Conservation (phyloP, 2,113 vertebrate genomes). For the Hoplias malabaricus region DNA sequence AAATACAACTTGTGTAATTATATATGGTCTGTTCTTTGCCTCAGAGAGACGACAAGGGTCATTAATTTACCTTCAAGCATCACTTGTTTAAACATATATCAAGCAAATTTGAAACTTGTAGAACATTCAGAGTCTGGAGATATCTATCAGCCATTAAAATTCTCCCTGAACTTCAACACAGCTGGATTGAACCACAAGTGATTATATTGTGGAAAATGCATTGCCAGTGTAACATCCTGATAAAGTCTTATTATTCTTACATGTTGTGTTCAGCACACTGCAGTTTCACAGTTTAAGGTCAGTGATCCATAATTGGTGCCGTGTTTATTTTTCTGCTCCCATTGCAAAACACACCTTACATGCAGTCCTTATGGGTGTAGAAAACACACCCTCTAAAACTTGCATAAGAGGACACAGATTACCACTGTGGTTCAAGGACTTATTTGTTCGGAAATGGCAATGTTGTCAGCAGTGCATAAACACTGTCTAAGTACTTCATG, state of each 20-base stretch:
- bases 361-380: background rate
- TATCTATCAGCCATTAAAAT: background rate
- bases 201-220: background rate
- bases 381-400: background rate
- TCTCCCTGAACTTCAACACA: background rate
- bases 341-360: constrained; percentile 37
- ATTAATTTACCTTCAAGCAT: background rate
- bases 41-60: background rate
- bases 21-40: background rate
- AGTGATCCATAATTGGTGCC: constrained; percentile 21
- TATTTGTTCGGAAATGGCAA: background rate
- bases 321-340: constrained; percentile 10
- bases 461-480: background rate
- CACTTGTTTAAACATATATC: background rate
- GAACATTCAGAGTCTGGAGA: background rate
- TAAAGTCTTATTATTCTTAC: background rate
- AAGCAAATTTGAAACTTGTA: background rate
- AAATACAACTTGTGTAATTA: constrained; percentile 1
- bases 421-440: background rate
- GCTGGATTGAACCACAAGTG: background rate
- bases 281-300: constrained; percentile 33
- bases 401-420: constrained; percentile 1
- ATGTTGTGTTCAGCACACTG: constrained; percentile 12
- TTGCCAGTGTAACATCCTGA: background rate
- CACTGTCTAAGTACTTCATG: background rate